phyloP scores from a whole-genome alignment of 2,888 invertebrate genomes.

The Caenorhabditis imperialis region DNA sequence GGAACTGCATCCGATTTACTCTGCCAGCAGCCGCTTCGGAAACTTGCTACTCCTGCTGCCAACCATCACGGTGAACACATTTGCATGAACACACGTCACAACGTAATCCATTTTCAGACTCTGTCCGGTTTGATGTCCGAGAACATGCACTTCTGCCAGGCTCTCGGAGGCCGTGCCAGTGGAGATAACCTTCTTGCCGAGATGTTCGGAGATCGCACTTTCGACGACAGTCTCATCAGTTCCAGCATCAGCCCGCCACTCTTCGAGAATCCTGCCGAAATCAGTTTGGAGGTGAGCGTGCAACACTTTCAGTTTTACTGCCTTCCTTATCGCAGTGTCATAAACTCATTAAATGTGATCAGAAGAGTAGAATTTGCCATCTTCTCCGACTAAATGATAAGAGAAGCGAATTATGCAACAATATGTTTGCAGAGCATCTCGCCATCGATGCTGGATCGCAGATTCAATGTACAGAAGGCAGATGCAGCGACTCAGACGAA shows the following conservation, averaged over 20 bases:
- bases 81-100: no score
- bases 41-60: constrained; percentile 75
- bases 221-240: constrained; percentile 62
- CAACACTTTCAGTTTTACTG: no score
- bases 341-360: neutral
- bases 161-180: constrained; percentile 64
- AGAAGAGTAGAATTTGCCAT: neutral
- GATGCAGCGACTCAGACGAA: constrained; percentile 61
- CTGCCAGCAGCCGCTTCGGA: constrained; percentile 75
- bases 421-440: constrained; percentile 51
- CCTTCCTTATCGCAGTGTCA: no score
- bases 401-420: constrained; percentile 16
- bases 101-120: no score
- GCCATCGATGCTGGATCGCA: constrained; percentile 47
- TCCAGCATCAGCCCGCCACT: constrained; percentile 68
- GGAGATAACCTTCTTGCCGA: constrained; percentile 76
- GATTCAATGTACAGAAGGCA: constrained; percentile 23
- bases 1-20: constrained; percentile 72
- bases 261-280: constrained; percentile 76
- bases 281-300: constrained; percentile 63
- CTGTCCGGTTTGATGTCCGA: constrained; percentile 77
- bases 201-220: constrained; percentile 73
- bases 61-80: constrained; percentile 72
- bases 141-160: constrained; percentile 77
- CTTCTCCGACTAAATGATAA: constrained; percentile 24